Percentiles rank a stretch among this genome's conserved stretches.
These are phyloP conservation scores for Otocyon megalotis DNA, from an alignment of 2,113 vertebrate species.

Conservation along the genomic window DNA sequence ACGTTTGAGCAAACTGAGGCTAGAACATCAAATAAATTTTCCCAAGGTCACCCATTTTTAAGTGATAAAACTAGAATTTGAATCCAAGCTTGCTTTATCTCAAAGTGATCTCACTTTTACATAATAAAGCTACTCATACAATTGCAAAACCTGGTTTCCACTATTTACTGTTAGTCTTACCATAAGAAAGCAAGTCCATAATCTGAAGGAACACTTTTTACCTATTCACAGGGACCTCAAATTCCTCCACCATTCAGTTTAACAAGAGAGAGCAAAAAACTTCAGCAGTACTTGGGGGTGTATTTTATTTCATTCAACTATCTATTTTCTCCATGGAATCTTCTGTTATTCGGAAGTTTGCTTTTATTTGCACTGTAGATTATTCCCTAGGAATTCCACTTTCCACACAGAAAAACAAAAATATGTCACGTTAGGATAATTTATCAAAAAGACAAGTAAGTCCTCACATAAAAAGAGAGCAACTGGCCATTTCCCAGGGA, in stretches of 20 bases:
- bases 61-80: not conserved
- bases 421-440: not conserved
- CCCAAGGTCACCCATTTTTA: not conserved
- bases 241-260: not conserved
- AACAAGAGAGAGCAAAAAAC: not conserved
- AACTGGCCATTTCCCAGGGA: not conserved
- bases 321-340: not conserved
- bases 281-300: not conserved
- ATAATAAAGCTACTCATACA: not conserved
- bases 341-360: not conserved
- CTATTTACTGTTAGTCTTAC: not conserved
- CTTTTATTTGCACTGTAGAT: not conserved
- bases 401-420: not conserved
- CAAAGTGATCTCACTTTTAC: not conserved
- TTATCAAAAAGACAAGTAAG: not conserved
- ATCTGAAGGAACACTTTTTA: not conserved
- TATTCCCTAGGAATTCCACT: not conserved
- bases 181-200: not conserved
- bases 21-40: not conserved
- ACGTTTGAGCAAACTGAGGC: not conserved
- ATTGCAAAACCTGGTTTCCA: not conserved
- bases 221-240: not conserved
- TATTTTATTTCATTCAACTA: not conserved
- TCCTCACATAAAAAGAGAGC: not conserved
- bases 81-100: not conserved